Percentiles rank a stretch among this genome's conserved stretches.
phyloP scores from a whole-genome alignment of 2,888 invertebrate species.

The Chymomyza caudatula region DNA sequence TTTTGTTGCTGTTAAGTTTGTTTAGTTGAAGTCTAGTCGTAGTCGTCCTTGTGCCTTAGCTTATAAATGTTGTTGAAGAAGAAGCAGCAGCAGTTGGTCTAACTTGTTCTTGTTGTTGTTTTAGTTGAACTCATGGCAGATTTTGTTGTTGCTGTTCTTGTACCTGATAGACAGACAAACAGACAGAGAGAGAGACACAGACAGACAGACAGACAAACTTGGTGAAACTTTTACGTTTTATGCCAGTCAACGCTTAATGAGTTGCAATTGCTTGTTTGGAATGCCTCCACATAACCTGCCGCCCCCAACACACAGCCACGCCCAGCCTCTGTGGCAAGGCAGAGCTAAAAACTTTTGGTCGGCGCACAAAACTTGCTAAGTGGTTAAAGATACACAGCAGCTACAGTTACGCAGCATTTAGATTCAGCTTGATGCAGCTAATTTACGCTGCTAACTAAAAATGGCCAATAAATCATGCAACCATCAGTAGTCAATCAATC shows the following conservation, averaged over 20 bases:
- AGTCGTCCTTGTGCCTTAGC: background rate
- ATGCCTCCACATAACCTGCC: too few species aligned
- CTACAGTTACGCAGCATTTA: conserved; percentile 38
- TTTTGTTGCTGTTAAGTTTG: background rate
- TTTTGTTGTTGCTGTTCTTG: background rate
- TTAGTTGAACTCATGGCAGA: background rate
- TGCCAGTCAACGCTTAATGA: conserved; percentile 61
- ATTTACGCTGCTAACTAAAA: conserved; percentile 54
- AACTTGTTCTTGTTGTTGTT: background rate
- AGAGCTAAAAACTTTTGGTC: conserved; percentile 52
- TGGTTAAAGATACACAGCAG: conserved; percentile 48
- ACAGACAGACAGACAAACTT: conserved; percentile 11
- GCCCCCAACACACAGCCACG: too few species aligned
- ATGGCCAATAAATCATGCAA: conserved; percentile 64
- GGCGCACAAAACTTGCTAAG: conserved; percentile 54
- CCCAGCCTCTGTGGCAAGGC: too few species aligned
- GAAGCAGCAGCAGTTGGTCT: background rate
- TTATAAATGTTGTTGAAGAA: background rate
- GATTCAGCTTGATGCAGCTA: conserved; percentile 56
- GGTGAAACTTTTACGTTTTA: conserved; percentile 43
- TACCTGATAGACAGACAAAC: background rate
- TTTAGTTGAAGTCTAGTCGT: background rate
- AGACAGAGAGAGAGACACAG: background rate
- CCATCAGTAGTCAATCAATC: conserved; percentile 55
- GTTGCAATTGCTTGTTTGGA: conserved; percentile 64